Conservation (phyloP, 2,797 vertebrate genomes). For the Bradypodion pumilum region DNA sequence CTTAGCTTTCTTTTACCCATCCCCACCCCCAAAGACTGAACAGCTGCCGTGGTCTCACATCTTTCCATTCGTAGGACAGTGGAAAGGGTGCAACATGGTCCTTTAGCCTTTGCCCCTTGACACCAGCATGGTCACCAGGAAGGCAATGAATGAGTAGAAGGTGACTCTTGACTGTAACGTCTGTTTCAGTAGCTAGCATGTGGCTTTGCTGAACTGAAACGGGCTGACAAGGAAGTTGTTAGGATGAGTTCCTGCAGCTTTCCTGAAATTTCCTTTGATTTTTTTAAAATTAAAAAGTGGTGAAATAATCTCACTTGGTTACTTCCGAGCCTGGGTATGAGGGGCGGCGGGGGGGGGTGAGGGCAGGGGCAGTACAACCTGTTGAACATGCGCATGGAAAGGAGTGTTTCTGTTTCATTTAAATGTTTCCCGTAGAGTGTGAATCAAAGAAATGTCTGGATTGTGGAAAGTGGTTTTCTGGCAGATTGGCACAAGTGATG, state of each 20-base stretch:
- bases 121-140: not conserved
- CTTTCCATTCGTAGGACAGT: conserved; percentile 32
- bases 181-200: conserved; percentile 7
- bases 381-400: conserved; percentile 22
- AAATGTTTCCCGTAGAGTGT: not conserved
- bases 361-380: too few species aligned
- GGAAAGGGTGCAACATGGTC: not conserved
- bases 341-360: too few species aligned
- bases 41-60: conserved; percentile 32
- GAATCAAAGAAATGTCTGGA: too few species aligned
- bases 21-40: conserved; percentile 50
- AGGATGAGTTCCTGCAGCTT: conserved; percentile 37
- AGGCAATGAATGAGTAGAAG: conserved; percentile 23
- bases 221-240: not conserved
- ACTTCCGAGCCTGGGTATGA: conserved; percentile 33
- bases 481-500: not conserved
- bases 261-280: conserved; percentile 53
- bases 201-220: not conserved
- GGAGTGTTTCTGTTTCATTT: conserved; percentile 3
- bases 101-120: not conserved
- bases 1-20: conserved; percentile 34
- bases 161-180: conserved; percentile 42
- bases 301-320: conserved; percentile 21
- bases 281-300: conserved; percentile 27
- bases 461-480: not conserved